Base-by-base conservation (phyloP, 2,888 invertebrate species). In the Dolomedes plantarius region DNA sequence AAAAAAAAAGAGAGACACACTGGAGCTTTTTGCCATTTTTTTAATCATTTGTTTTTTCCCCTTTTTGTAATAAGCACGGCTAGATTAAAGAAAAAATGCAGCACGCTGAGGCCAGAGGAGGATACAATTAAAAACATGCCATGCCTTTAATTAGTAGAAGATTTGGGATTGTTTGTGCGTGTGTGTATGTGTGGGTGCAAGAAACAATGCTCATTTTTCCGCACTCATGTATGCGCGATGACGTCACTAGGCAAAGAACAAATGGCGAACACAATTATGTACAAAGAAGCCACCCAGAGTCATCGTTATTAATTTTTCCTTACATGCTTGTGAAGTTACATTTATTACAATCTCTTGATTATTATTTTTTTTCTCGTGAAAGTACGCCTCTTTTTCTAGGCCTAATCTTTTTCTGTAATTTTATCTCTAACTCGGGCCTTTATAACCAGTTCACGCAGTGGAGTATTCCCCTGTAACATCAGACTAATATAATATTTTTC, bases 81-180 rank as follows among this genome's bases (percentile, higher is more conserved):
- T 13, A 46, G 41, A 46, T 46, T 46, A 13, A 13, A 46, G 41
- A 16, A 16, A 46, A 16, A 46, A 46, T 16, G 6, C 41, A 16
- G 16, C 41, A 46, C 16, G 41, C 41, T 46, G 41, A 46, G 16
- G 16, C 6, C 16, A 46, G 16, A 46, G 41, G 16, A 46, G 16
- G 9, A 46, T 46, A 46, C 41, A 46, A 46, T 46, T 46, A 46
- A 46, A 46, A 46, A 46, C 41, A 46, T 46, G 41, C 41, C 16
- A 46, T 46, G 41, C 16, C 41, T 46, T 46, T 46, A 46, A 46
- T 46, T 46, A 46, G 41, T 46, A 46, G 16, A 46, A 46, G 41
- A 46, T 46, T 46, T 46, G 41, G 41, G 16, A 46, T 46, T 46
- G 41, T 46, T 46, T 46, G 16, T 46, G 41, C 6, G n/a, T n/a